Percentiles rank a stretch among this genome's conserved stretches.
phyloP scores from a whole-genome alignment of 2,113 vertebrate species.

The Passer montanus region DNA sequence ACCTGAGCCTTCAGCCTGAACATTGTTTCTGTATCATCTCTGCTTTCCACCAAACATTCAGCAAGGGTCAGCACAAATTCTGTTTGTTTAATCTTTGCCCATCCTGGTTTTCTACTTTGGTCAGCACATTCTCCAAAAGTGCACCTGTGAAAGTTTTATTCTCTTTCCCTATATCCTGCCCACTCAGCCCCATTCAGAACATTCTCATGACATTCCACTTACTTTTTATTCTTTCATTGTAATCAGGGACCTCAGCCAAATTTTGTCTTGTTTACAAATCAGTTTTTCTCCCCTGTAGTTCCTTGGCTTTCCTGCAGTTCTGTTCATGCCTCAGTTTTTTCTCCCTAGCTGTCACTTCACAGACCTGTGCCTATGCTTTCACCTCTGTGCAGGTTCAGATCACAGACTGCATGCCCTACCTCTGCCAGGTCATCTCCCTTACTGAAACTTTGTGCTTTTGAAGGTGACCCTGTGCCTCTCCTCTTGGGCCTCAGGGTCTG shows the following conservation, averaged over 20 bases:
- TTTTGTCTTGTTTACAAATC: neutral
- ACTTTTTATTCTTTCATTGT: neutral
- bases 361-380: neutral
- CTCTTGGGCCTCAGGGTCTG: neutral
- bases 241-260: neutral
- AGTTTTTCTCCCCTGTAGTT: neutral
- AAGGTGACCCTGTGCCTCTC: neutral
- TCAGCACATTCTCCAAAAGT: neutral
- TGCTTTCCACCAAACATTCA: neutral
- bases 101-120: neutral
- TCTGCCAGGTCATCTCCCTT: neutral
- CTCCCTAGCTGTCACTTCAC: accelerated
- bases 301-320: neutral
- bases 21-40: neutral
- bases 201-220: neutral
- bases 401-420: neutral
- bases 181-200: neutral
- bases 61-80: neutral
- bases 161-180: neutral
- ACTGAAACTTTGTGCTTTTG: neutral
- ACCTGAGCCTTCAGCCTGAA: neutral
- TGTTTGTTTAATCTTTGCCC: neutral
- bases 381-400: neutral
- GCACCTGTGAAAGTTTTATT: neutral
- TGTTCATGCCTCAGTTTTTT: neutral